Base-by-base conservation (phyloP, 1,140 invertebrate genomes). In the Zaprionus camerounensis region DNA sequence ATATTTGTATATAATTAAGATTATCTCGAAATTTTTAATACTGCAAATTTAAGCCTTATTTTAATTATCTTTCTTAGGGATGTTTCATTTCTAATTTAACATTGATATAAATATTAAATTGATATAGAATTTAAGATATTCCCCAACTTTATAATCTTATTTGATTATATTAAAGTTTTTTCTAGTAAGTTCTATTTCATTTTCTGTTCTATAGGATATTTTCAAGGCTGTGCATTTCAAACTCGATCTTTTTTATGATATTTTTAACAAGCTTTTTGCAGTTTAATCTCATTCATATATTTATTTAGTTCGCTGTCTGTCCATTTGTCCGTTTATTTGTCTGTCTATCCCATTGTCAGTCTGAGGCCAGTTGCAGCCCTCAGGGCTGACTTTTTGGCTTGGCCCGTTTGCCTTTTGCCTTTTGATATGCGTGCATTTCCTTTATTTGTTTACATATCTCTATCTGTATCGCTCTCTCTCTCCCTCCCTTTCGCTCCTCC, bases 281-380 rank as follows among this genome's bases (percentile, higher is more conserved):
- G 70, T 71, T 83, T 87, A 87, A 87, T 81, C 84, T 71, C 71
- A 84, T 84, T 56, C 62, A 73, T 73, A 44, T 76, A 56, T 71
- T 64, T 78, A 80, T 86, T 71, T 68, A 74, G 75, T 63, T 80
- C 58, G 56, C 56, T 53, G 62, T 31, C 55, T 55, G 53, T 31
- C 38, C 74, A 53, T 24, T 38, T 53, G 53, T 31, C 38, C 20
- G 62, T 55, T 44, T 22, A 44, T 49, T 69, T 65, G 61, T 41
- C 55, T 41, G 17, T 56, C 51, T 34, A 7, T 28, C 13, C 9
- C 24, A 20, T 2, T 58, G n/a, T 31, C 13, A 28, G 46, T 41
- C 58, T 22, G 22, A 36, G 59, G 22, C 51, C 58, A 74, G 69
- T 38, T 74, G 71, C 78, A 68, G 53, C 62, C 70, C 78, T 72